These are phyloP conservation scores for Liopterus haemorrhoidalis DNA, from an alignment of 2,888 invertebrate genomes.

Conservation along the genomic window DNA sequence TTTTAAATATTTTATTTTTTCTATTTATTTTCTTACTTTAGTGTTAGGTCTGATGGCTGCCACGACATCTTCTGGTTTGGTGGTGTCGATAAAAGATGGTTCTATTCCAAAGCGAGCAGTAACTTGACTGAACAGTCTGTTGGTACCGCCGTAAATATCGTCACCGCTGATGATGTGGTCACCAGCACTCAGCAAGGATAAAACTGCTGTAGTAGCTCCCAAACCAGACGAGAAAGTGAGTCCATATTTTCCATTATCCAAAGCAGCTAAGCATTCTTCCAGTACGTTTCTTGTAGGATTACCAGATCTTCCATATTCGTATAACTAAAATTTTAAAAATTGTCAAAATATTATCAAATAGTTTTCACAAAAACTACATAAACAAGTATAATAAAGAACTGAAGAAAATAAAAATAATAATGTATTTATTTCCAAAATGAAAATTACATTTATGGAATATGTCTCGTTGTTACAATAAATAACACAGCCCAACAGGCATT, in stretches of 20 bases:
- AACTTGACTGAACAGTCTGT: conserved; percentile 58
- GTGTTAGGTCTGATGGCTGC: conserved; percentile 73
- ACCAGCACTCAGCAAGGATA: conserved; percentile 69
- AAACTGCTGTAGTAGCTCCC: conserved; percentile 73
- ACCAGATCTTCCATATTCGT: conserved; percentile 87
- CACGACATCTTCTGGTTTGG: conserved; percentile 58
- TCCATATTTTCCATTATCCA: conserved; percentile 85
- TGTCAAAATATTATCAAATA: background rate
- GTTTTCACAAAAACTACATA: background rate
- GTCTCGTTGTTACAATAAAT: too few relatives aligned
- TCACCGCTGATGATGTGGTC: conserved; percentile 89
- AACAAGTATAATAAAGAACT: too few relatives aligned
- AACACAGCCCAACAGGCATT: too few relatives aligned
- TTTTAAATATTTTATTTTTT: background rate
- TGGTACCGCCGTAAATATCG: conserved; percentile 93
- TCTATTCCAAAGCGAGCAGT: conserved; percentile 62
- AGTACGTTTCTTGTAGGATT: conserved; percentile 88
- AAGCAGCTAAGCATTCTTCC: conserved; percentile 81
- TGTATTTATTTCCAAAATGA: too few relatives aligned
- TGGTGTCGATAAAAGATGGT: conserved; percentile 72
- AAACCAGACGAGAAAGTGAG: conserved; percentile 84
- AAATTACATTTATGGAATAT: too few relatives aligned
- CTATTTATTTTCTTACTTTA: conserved; percentile 55
- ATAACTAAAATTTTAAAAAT: conserved; percentile 56
- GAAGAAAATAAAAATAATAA: too few relatives aligned